phyloP scores from a whole-genome alignment of 2,888 invertebrate species.

The Drosophila atripex region DNA sequence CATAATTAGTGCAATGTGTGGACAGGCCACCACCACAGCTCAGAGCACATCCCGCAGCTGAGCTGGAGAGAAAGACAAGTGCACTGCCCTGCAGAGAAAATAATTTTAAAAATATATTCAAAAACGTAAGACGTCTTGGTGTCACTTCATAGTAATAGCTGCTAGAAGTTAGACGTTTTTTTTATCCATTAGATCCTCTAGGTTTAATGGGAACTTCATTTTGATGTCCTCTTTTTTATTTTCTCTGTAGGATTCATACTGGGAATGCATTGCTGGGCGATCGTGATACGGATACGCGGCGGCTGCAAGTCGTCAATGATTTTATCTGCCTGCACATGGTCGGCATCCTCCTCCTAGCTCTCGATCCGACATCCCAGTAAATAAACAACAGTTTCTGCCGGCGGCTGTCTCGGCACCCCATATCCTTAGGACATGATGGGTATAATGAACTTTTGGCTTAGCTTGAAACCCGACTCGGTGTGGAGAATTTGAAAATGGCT shows the following conservation, averaged over 20 bases:
- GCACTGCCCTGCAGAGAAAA: slow-evolving; percentile 6
- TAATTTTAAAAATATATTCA: not conserved
- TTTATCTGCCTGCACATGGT: slow-evolving; percentile 62
- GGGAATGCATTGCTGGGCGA: slow-evolving; percentile 32
- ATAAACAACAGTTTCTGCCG: slow-evolving; percentile 41
- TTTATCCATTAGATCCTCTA: not conserved
- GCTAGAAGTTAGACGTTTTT: not conserved
- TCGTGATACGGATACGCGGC: slow-evolving; percentile 44
- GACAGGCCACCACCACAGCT: slow-evolving; percentile 55
- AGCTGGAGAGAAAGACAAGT: slow-evolving; percentile 32
- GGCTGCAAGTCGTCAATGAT: slow-evolving; percentile 57
- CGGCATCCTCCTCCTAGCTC: slow-evolving; percentile 23
- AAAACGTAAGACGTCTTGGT: not conserved
- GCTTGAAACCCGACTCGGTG: slow-evolving; percentile 4
- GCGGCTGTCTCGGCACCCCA: slow-evolving; percentile 32
- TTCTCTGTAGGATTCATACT: slow-evolving; percentile 12
- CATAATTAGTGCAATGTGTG: slow-evolving; percentile 76
- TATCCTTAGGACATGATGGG: slow-evolving; percentile 29
- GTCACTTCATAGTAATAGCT: not conserved
- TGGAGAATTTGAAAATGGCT: slow-evolving; percentile 28
- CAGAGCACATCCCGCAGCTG: slow-evolving; percentile 20
- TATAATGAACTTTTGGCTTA: slow-evolving; percentile 28
- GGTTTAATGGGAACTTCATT: not conserved
- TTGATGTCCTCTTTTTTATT: not conserved
- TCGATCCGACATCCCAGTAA: slow-evolving; percentile 23